phyloP scores from a whole-genome alignment of 2,797 vertebrate species.

The Varecia variegata region DNA sequence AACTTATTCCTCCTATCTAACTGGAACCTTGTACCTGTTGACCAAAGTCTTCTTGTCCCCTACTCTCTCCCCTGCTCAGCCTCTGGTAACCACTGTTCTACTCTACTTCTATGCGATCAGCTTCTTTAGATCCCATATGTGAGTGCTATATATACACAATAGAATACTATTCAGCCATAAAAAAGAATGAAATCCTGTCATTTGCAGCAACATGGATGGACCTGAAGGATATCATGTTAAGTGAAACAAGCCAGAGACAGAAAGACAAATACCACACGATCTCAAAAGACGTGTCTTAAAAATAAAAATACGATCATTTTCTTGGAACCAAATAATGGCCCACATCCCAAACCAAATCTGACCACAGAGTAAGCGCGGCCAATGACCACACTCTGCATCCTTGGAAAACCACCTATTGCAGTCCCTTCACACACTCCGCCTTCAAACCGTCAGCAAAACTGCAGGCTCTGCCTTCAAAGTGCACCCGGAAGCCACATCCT shows the following conservation, averaged over 20 bases:
- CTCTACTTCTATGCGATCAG: background rate
- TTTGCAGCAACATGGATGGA: background rate
- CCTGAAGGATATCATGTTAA: background rate
- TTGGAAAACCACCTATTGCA: background rate
- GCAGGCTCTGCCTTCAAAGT: background rate
- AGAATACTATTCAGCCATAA: background rate
- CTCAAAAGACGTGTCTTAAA: background rate
- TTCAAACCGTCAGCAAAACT: background rate
- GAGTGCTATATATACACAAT: background rate
- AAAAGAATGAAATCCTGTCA: background rate
- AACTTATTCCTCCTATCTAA: background rate
- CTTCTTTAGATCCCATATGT: background rate
- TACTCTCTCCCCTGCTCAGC: background rate
- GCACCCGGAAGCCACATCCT: background rate
- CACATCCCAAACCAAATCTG: background rate
- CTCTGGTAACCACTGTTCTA: background rate
- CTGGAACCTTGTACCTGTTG: background rate
- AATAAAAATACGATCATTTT: background rate
- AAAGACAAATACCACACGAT: background rate
- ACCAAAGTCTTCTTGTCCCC: background rate
- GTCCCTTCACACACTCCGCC: background rate
- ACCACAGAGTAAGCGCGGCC: background rate
- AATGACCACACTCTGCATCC: background rate
- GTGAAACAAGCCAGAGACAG: background rate
- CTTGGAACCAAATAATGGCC: background rate